Base-by-base conservation (phyloP, 2,888 invertebrate genomes). In the Boloria euphrosyne region DNA sequence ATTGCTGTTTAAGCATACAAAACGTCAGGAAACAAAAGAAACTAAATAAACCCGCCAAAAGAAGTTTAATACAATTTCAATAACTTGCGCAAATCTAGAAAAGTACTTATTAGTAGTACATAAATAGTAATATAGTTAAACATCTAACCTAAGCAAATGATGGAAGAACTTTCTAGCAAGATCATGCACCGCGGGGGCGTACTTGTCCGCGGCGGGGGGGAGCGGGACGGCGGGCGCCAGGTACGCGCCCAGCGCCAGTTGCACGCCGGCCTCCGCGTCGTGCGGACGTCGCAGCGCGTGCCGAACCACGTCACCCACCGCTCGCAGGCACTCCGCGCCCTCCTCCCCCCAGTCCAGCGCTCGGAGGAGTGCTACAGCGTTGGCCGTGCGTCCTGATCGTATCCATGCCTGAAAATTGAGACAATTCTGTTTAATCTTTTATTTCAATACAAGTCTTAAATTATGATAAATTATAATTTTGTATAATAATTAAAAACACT, bases 81-180 rank as follows among this genome's bases (percentile, higher is more conserved):
- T n/a, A n/a, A n/a, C n/a, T n/a, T n/a, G n/a, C n/a, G n/a, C n/a
- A n/a, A n/a, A n/a, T n/a, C n/a, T n/a, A n/a, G n/a, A n/a, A n/a
- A n/a, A n/a, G n/a, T n/a, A n/a, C n/a, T n/a, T n/a, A n/a, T n/a
- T n/a, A n/a, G n/a, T n/a, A n/a, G n/a, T n/a, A n/a, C n/a, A n/a
- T n/a, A n/a, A n/a, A n/a, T n/a, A n/a, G n/a, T n/a, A n/a, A n/a
- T n/a, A n/a, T n/a, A n/a, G n/a, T 31, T n/a, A 16, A 13, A 50
- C 13, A 57, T 57, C 72, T 73, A 75, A 96, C 96, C 97, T 94
- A 16, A 98, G 91, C 58, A 98, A 85, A 79, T 96, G 96, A 81
- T 98, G 97, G 81, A 97, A 98, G 90, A 97, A 97, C 75, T 97
- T 93, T 74, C 98, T 93, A 0, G 98, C 97, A 49, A 98, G 92